Base-by-base conservation (phyloP, 2,888 invertebrate species). In the Pyrrhia umbra region DNA sequence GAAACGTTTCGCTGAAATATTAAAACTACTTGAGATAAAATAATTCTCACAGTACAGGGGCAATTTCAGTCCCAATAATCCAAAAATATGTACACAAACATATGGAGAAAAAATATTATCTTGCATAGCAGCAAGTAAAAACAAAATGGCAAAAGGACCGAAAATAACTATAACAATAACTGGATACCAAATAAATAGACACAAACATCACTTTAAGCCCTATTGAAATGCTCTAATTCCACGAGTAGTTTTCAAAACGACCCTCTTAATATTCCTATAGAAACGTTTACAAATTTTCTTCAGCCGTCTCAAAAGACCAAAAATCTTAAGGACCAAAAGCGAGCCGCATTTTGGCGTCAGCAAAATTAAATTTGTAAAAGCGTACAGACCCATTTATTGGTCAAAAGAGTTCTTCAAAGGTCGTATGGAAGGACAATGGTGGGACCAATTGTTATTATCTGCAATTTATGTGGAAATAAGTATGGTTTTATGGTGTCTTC, bases 401-500 rank as follows among this genome's bases (percentile, higher is more conserved):
- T 69, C 52, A 52, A 67, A 64, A 77, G 82, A 77, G 81, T 82
- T 73, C 84, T 85, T 82, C 73, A 83, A 63, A 80, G 81, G 84
- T 85, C 85, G 76, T 84, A 71, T 74, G 65, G 75, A 75, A 76
- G 85, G 83, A 83, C 84, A 81, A 80, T 71, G 77, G 75, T 61
- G 65, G 75, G 72, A 76, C 75, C 82, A 83, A 88, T 85, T 86
- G 88, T 85, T 86, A 87, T 84, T 83, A 81, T 85, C 87, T 83
- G 84, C 82, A 82, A 86, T 88, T 88, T 88, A 88, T 88, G 84
- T 74, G 82, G 75, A 80, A 82, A 81, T 84, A 85, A 86, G 88
- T 84, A 83, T 82, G 82, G 82, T 80, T 84, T 86, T 85, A 86
- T 85, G 82, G 82, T 82, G 78, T 80, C 82, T 82, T 79, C 84